A percentile compares a stretch with the other conserved stretches of the same genome.
phyloP scores from a whole-genome alignment of 2,113 vertebrate species.

The Vireo altiloquus region DNA sequence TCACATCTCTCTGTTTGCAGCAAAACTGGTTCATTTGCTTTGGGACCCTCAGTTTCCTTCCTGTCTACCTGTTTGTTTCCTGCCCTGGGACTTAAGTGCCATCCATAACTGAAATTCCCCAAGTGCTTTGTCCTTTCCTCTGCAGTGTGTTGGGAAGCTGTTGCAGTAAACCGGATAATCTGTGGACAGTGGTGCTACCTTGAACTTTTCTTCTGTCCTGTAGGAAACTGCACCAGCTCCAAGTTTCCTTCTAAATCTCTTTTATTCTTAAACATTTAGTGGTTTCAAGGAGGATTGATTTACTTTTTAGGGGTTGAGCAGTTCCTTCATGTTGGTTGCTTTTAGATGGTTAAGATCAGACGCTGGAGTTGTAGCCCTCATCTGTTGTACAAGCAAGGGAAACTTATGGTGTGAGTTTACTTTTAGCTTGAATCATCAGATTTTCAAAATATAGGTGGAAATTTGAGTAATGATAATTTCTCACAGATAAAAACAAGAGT shows the following conservation, averaged over 20 bases:
- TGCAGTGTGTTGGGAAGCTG: not conserved
- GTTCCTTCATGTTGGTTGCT: not conserved
- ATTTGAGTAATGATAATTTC: not conserved
- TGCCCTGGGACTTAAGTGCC: not conserved
- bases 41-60: not conserved
- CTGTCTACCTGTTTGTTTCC: not conserved
- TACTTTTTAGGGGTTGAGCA: not conserved
- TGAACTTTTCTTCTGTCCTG: not conserved
- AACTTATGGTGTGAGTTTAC: not conserved
- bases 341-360: not conserved
- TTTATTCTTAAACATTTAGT: not conserved
- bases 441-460: not conserved
- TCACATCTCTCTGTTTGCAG: not conserved
- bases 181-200: not conserved
- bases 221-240: not conserved
- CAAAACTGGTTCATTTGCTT: not conserved
- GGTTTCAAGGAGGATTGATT: not conserved
- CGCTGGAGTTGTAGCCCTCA: not conserved
- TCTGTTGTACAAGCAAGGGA: not conserved
- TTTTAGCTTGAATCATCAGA: not conserved
- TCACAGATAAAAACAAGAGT: not conserved
- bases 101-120: not conserved
- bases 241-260: not conserved
- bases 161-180: not conserved
- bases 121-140: not conserved